A percentile compares a stretch with the other conserved stretches of the same genome.
phyloP scores from a whole-genome alignment of 1,140 invertebrate species.

The Papilio dardanus region DNA sequence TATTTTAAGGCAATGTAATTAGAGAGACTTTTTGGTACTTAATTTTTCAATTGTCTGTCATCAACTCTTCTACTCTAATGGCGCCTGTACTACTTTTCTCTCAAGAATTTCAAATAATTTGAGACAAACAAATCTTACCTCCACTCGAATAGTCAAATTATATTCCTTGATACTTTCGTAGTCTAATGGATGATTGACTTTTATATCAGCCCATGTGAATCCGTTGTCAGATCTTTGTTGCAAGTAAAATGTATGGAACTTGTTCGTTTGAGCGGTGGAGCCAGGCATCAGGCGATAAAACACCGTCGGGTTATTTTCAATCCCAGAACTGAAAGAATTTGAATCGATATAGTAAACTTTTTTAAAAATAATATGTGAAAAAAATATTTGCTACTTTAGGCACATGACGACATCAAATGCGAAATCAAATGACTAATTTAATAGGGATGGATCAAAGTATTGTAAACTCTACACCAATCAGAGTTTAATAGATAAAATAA shows the following conservation, averaged over 20 bases:
- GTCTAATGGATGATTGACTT: conserved; percentile 97
- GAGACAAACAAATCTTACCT: conserved; percentile 85
- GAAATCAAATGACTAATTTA: conserved; percentile 36
- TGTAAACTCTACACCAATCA: conserved; percentile 32
- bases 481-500: conserved; percentile 11
- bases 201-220: conserved; percentile 96
- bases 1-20: no score
- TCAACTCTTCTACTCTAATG: no score
- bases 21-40: no score
- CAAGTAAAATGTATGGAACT: conserved; percentile 97
- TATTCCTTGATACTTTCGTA: conserved; percentile 98
- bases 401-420: conserved; percentile 66
- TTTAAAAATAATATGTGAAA: conserved; percentile 30
- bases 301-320: conserved; percentile 97
- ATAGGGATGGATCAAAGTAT: neutral
- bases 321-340: conserved; percentile 91
- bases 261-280: conserved; percentile 97
- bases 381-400: conserved; percentile 47
- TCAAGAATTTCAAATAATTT: neutral
- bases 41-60: neutral
- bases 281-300: conserved; percentile 97
- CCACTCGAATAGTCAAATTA: conserved; percentile 96
- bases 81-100: neutral
- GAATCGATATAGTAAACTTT: conserved; percentile 47
- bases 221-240: conserved; percentile 95